Base-by-base conservation (phyloP, 2,113 vertebrate species). In the Rattus rattus region DNA sequence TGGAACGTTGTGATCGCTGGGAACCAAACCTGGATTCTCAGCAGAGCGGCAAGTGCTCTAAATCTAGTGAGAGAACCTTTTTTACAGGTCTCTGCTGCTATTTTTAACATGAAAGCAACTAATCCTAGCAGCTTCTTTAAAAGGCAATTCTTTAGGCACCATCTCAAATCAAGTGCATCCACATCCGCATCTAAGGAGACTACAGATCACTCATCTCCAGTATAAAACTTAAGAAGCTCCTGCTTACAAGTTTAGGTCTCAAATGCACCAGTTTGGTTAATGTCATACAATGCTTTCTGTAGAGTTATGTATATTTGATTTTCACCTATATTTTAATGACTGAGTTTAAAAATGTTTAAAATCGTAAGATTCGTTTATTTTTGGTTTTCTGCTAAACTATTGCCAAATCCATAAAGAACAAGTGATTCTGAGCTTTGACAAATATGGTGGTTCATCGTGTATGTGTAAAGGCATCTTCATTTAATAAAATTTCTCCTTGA, bases 401-500 rank as follows among this genome's bases (percentile, higher is more conserved):
- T 8, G 13, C 77, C 5, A 75, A 95, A 77, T 92, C 59, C 76
- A 14, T 63, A 92, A 54, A 86, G 84, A 56, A 4, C 59, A 91
- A 91, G 54, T n/a, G 80, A 28, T 33, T 24, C 13, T 39, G 33
- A 90, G 5, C 81, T 92, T 92, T 88, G 77, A 80, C 1, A 59
- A 92, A 73, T 67, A 14, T 3, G 69, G 7, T 76, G 65, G 8
- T 79, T 84, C 30, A 73, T 33, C 72, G 14, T 14, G 2, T 49
- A 52, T 84, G 3, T 70, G 49, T 86, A 7, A 20, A 91, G 88
- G 19, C 4, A 54, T 54, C 7, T 88, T 63, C n/a, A 47, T 67
- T 72, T 59, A 96, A 85, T 43, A 67, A 26, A 81, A 61, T 86
- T 89, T 96, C 36, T 76, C 19, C 39, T 56, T 70, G 47, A 72